Percentiles rank a stretch among this genome's conserved stretches.
phyloP scores from a whole-genome alignment of 2,888 invertebrate genomes.

The Meghimatium bilineatum region DNA sequence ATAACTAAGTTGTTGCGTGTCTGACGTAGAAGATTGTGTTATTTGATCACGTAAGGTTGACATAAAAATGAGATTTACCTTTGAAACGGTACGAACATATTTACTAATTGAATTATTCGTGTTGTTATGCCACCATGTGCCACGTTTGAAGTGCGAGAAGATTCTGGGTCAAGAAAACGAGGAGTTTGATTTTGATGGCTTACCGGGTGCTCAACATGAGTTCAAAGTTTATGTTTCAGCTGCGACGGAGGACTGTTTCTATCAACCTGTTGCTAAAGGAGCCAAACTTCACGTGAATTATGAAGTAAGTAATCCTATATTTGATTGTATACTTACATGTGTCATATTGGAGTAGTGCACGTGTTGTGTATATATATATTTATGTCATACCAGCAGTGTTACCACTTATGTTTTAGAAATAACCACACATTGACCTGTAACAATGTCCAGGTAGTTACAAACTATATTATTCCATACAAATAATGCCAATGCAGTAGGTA shows the following conservation, averaged over 20 bases:
- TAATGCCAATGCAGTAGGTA: too few relatives aligned
- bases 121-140: constrained; percentile 34
- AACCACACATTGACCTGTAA: too few relatives aligned
- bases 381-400: too few relatives aligned
- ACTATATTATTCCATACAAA: too few relatives aligned
- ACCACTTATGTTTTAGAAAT: too few relatives aligned
- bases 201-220: constrained; percentile 94
- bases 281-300: constrained; percentile 95
- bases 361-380: too few relatives aligned
- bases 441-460: too few relatives aligned
- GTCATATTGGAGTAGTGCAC: too few relatives aligned
- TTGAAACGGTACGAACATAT: not conserved
- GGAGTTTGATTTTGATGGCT: constrained; percentile 71
- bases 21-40: too few relatives aligned
- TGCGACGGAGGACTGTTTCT: constrained; percentile 96
- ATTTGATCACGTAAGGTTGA: not conserved
- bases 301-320: constrained; percentile 81
- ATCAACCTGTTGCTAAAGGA: constrained; percentile 92
- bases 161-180: constrained; percentile 58
- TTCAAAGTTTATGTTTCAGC: constrained; percentile 96
- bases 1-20: too few relatives aligned
- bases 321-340: not conserved
- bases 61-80: not conserved
- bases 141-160: constrained; percentile 45
- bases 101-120: constrained; percentile 14